Evolutionary conservation across 2,113 vertebrate genomes (phyloP).

Genomic region (Alouatta palliata): DNA sequence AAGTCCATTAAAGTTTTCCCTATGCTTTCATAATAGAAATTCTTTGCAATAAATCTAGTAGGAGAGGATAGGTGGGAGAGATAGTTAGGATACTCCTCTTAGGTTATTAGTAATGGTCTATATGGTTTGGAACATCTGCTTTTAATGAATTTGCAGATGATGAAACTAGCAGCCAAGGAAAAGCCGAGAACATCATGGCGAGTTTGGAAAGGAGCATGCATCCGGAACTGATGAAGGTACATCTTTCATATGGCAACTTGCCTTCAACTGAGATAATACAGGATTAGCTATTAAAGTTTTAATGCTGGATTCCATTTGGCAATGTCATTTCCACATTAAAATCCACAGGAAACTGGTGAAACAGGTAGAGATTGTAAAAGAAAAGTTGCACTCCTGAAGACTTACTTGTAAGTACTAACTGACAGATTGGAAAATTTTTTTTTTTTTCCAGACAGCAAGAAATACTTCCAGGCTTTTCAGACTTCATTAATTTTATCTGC

Average conservation of each 20-base stretch:
- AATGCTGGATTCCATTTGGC: constrained; percentile 30
- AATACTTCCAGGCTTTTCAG: constrained; percentile 13
- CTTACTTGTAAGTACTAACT: neutral
- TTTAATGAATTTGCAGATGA: constrained; percentile 91
- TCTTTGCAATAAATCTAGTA: constrained; percentile 65
- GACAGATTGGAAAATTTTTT: neutral
- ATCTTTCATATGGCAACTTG: constrained; percentile 54
- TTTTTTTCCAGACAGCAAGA: neutral
- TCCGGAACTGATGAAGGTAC: constrained; percentile 96
- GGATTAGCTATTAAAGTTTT: constrained; percentile 6
- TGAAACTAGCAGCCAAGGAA: constrained; percentile 91
- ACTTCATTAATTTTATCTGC: constrained; percentile 14
- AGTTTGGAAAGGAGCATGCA: constrained; percentile 95
- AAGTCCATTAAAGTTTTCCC: constrained; percentile 75
- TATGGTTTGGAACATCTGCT: constrained; percentile 79
- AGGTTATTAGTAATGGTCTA: constrained; percentile 73
- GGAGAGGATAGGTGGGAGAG: constrained; percentile 57
- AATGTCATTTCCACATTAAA: constrained; percentile 38
- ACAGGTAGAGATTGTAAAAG: constrained; percentile 42
- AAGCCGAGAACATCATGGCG: constrained; percentile 93
- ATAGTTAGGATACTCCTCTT: constrained; percentile 58
- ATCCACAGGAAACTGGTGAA: constrained; percentile 22
- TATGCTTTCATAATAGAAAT: constrained; percentile 60
- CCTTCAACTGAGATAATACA: constrained; percentile 38
- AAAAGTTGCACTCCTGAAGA: constrained; percentile 2